Percentiles rank a stretch among this genome's conserved stretches.
phyloP scores from a whole-genome alignment of 2,797 vertebrate species.

The Artibeus jamaicensis region DNA sequence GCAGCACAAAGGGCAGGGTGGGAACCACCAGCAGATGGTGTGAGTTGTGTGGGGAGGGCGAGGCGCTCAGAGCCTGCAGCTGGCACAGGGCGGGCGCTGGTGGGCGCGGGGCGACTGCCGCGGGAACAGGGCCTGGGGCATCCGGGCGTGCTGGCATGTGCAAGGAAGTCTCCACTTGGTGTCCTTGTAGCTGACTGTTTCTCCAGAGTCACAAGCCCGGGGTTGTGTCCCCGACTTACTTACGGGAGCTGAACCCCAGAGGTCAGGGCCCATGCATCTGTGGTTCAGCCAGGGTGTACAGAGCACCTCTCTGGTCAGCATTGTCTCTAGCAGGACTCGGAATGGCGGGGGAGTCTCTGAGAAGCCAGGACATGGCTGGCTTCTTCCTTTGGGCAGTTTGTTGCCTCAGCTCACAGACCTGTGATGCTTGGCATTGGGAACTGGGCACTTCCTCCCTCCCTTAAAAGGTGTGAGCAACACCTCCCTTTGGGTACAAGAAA shows the following conservation, averaged over 20 bases:
- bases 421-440: not conserved
- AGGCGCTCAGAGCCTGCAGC: not conserved
- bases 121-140: not conserved
- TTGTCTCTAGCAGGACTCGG: not conserved
- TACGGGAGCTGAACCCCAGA: not conserved
- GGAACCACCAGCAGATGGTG: not conserved
- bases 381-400: not conserved
- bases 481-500: not conserved
- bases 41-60: not conserved
- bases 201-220: not conserved
- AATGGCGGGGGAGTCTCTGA: not conserved
- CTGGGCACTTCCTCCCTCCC: not conserved
- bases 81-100: not conserved
- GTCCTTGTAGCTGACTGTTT: not conserved
- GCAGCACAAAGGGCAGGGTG: not conserved
- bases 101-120: not conserved
- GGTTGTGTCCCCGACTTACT: not conserved
- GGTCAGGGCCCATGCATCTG: not conserved
- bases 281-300: not conserved
- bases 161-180: not conserved
- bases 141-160: not conserved
- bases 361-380: not conserved
- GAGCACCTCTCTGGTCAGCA: not conserved
- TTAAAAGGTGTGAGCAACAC: not conserved
- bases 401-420: not conserved